Evolutionary conservation across 2,888 invertebrate genomes (phyloP), one percentile per base, ranked within the genome.

Genomic region (Drosophila nigricruria): DNA sequence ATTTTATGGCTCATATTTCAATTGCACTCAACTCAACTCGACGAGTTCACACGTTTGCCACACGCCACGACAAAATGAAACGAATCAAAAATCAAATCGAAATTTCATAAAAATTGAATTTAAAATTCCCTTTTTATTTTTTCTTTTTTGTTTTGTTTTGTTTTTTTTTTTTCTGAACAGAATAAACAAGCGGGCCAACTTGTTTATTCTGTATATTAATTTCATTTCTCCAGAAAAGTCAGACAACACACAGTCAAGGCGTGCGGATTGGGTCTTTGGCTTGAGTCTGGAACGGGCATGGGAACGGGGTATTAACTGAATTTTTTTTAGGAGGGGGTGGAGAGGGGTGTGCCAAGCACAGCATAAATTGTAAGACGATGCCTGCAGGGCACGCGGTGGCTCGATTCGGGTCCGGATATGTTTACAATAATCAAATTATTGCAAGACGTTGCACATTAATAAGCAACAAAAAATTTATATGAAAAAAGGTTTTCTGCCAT

Each of bases 351-450:
- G 38, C 50, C 68, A 45, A 59, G 65, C 73, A 69, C 67, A 79
- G 85, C 80, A 80, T 78, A 82, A 82, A 82, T 73, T 82, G 83
- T 76, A 84, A 88, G 67, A 53, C 60, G 80, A 88, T 80, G 71
- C 83, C 88, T 53, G 25, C 66, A 66, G 77, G 79, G 71, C 73
- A 27, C 20, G 71, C 49, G 63, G 30, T n/a, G 20, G 36, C 30
- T 23, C 42, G n/a, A 18, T 6, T 25, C 25, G 63, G 16, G 59
- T 43, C 32, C 25, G 73, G 70, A 53, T 68, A 62, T 59, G 75
- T 70, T 75, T 70, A 81, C 79, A 84, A 79, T 79, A 83, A 84
- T 82, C 74, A 84, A 81, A 82, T 84, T 88, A 88, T 84, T 88
- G 83, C 85, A 82, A 70, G 66, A 70, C 80, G 79, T 77, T 88